These are phyloP conservation scores for Amphiura filiformis DNA, from an alignment of 35 echinoderm and acorn worm species.

Conservation along the genomic window DNA sequence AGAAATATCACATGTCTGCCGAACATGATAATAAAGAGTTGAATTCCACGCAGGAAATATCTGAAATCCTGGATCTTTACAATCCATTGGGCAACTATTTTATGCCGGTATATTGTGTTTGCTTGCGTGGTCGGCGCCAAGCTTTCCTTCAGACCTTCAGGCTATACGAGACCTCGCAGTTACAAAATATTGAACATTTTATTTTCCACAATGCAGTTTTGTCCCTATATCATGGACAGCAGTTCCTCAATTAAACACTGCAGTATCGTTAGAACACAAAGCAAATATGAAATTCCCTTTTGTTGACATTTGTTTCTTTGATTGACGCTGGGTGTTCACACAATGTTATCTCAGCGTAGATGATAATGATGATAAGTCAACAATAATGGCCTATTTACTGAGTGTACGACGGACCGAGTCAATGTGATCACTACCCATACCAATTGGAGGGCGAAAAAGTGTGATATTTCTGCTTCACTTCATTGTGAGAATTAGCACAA, in stretches of 20 bases:
- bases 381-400: neutral
- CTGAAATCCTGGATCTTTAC: neutral
- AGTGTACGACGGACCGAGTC: too few relatives aligned
- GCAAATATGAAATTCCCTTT: neutral
- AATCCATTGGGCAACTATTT: neutral
- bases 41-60: too few relatives aligned
- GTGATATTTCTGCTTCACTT: too few relatives aligned
- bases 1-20: too few relatives aligned
- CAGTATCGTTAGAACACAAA: neutral
- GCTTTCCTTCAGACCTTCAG: neutral
- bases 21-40: too few relatives aligned
- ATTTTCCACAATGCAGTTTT: neutral
- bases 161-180: neutral
- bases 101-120: neutral
- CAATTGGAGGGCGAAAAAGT: too few relatives aligned
- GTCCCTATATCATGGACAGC: neutral
- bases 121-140: neutral
- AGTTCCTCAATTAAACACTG: neutral
- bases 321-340: neutral
- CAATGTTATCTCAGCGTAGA: neutral
- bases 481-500: too few relatives aligned
- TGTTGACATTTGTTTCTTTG: neutral
- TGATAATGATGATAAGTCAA: slow-evolving; percentile 6
- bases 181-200: neutral
- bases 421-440: too few relatives aligned